A percentile compares a stretch with the other conserved stretches of the same genome.
These are phyloP conservation scores for Aricia agestis DNA, from an alignment of 1,140 invertebrate genomes.

Conservation along the genomic window DNA sequence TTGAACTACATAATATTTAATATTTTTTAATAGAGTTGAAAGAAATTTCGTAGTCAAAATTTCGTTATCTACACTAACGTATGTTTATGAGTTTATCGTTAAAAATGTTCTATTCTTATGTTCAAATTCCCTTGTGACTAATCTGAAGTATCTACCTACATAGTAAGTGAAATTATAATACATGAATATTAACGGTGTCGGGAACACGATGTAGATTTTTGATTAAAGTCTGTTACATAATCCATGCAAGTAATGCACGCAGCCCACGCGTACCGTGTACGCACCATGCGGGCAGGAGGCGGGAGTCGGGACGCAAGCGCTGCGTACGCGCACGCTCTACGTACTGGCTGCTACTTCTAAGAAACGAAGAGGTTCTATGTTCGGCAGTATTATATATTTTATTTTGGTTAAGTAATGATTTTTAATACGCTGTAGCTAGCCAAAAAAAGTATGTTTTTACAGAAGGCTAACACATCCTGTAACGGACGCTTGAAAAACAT, in stretches of 20 bases:
- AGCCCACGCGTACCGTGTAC: slow-evolving; percentile 21
- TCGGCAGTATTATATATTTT: too few relatives aligned
- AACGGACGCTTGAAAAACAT: too few relatives aligned
- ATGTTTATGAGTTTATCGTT: background rate
- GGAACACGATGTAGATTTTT: slow-evolving; percentile 34
- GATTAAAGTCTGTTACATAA: slow-evolving; percentile 35
- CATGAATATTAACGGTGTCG: slow-evolving; percentile 25
- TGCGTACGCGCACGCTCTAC: slow-evolving; percentile 32
- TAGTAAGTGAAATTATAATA: slow-evolving; percentile 22
- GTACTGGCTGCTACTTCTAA: background rate
- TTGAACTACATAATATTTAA: too few relatives aligned
- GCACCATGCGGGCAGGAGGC: slow-evolving; percentile 22
- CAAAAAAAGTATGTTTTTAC: too few relatives aligned
- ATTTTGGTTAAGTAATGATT: too few relatives aligned
- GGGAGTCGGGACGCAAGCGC: slow-evolving; percentile 34
- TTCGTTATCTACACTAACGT: background rate
- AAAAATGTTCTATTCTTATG: background rate
- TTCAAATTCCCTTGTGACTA: background rate
- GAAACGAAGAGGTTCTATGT: too few relatives aligned
- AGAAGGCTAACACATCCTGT: too few relatives aligned
- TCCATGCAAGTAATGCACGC: slow-evolving; percentile 29
- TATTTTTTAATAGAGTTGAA: too few relatives aligned
- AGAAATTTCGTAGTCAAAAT: too few relatives aligned
- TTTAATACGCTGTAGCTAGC: too few relatives aligned
- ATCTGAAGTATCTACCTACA: background rate